phyloP scores from a whole-genome alignment of 2,113 vertebrate genomes.

The Siphamia tubifer region DNA sequence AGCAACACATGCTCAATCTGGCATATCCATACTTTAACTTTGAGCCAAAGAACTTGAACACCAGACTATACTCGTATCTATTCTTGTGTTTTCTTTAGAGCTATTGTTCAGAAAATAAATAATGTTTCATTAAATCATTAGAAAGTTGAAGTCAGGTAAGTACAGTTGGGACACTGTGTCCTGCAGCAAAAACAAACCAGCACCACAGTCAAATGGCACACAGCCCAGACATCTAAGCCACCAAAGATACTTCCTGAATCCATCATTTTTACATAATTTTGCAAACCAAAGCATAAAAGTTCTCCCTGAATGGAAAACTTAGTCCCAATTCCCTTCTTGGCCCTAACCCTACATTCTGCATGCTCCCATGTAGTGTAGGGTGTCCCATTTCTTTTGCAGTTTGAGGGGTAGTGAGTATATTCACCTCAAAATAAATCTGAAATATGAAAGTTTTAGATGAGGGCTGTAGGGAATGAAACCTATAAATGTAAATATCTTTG shows the following conservation, averaged over 20 bases:
- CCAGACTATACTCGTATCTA: background rate
- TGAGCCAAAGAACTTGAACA: background rate
- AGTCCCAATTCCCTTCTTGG: too few species aligned
- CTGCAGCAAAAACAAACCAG: too few species aligned
- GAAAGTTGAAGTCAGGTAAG: background rate
- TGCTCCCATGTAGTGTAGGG: too few species aligned
- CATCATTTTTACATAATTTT: background rate
- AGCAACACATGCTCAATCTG: background rate
- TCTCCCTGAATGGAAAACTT: background rate
- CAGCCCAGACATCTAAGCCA: background rate
- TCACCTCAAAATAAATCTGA: too few species aligned
- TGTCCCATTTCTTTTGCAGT: too few species aligned
- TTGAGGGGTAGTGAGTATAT: too few species aligned
- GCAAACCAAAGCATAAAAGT: background rate
- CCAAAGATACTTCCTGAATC: background rate
- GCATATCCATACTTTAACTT: background rate
- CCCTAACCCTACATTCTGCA: too few species aligned
- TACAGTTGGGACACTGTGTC: too few species aligned
- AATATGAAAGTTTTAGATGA: too few species aligned
- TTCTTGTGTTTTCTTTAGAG: background rate
- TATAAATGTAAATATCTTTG: too few species aligned
- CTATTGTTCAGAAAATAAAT: background rate
- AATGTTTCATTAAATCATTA: background rate
- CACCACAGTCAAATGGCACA: background rate
- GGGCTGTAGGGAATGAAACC: too few species aligned